Conservation (phyloP, 2,113 vertebrate species). For the Hepsetus odoe region DNA sequence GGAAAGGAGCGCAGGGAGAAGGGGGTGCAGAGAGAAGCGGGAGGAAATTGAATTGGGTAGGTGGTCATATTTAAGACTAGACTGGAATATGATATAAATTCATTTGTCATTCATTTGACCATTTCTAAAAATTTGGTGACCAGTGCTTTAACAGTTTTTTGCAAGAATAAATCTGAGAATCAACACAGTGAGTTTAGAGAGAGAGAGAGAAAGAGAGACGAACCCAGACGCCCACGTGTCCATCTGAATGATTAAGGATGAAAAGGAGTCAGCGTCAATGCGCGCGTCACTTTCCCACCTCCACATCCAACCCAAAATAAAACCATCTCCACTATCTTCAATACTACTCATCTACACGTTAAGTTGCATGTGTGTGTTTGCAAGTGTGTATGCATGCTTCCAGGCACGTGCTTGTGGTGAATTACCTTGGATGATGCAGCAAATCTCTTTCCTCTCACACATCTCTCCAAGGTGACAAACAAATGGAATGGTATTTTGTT, state of each 20-base stretch:
- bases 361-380: neutral
- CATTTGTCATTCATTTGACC: neutral
- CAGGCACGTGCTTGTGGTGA: neutral
- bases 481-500: slow-evolving; percentile 52
- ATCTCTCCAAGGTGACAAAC: slow-evolving; percentile 58
- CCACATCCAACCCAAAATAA: slow-evolving; percentile 14
- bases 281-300: slow-evolving; percentile 31
- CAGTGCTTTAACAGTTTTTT: neutral
- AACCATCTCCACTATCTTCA: neutral
- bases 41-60: neutral
- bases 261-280: slow-evolving; percentile 34
- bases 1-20: slow-evolving; percentile 10
- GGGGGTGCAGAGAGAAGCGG: neutral
- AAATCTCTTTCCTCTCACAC: neutral
- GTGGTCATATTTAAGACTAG: neutral
- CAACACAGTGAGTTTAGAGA: neutral
- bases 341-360: neutral
- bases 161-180: neutral
- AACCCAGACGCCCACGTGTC: slow-evolving; percentile 6
- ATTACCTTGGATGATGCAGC: slow-evolving; percentile 18
- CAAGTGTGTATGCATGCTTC: neutral
- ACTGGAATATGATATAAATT: too few relatives aligned
- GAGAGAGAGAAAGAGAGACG: slow-evolving; percentile 4
- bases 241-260: slow-evolving; percentile 38
- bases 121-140: neutral